phyloP scores from a whole-genome alignment of 2,888 invertebrate species.

The Listrodromus nycthemerus region DNA sequence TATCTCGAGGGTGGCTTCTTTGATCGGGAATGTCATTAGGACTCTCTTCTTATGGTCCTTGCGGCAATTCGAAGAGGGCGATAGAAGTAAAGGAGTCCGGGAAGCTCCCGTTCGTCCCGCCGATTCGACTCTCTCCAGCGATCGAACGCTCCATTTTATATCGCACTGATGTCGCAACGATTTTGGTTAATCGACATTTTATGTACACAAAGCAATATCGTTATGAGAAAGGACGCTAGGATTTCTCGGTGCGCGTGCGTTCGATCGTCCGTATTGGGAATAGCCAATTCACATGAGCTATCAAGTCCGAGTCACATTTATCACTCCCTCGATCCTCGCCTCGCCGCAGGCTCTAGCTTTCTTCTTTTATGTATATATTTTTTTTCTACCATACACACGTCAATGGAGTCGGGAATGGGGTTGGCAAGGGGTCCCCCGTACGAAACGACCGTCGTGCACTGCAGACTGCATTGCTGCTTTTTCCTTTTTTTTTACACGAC shows the following conservation, averaged over 20 bases:
- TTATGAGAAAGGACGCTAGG: background rate
- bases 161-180: constrained; percentile 25
- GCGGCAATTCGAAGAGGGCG: constrained; percentile 66
- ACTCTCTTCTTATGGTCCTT: constrained; percentile 72
- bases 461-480: constrained; percentile 50
- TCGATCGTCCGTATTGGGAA: constrained; percentile 61
- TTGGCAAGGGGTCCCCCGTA: constrained; percentile 63
- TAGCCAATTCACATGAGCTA: constrained; percentile 65
- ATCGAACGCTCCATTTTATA: constrained; percentile 26
- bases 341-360: constrained; percentile 34
- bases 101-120: background rate
- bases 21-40: constrained; percentile 81
- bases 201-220: background rate
- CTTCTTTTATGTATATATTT: constrained; percentile 52
- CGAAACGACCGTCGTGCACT: constrained; percentile 61
- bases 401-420: constrained; percentile 67
- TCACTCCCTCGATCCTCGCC: constrained; percentile 54
- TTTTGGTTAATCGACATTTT: constrained; percentile 14
- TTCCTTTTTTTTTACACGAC: constrained; percentile 5
- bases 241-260: constrained; percentile 55
- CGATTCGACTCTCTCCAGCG: background rate
- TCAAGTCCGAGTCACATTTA: constrained; percentile 62
- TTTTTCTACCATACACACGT: constrained; percentile 61
- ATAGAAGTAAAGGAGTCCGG: constrained; percentile 25
- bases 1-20: constrained; percentile 79